Evolutionary conservation across 2,113 vertebrate species (phyloP), one percentile per base, ranked within the genome.

Genomic region (Daphoenositta chrysoptera): DNA sequence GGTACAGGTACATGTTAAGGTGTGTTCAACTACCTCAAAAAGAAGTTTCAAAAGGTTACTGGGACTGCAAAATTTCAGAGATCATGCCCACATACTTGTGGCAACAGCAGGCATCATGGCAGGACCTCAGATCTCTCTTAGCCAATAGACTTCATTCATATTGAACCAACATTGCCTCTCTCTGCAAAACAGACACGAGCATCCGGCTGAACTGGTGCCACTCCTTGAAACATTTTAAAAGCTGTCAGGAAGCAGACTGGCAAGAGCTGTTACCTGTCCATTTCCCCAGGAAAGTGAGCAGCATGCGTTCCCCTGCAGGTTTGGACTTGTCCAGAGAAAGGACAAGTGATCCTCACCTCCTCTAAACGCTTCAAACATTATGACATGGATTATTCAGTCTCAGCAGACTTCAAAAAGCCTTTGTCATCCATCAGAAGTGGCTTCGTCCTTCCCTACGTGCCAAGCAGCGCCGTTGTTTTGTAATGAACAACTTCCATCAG

Each of bases 401-500:
- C 81, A 66, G 63, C 33, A 93, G 90, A 70, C 82, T 96, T 93
- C 45, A 80, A 45, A 96, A 91, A 91, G 27, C 60, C 66, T 81
- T 83, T 76, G 71, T 77, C 88, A 69, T 88, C 91, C 68, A 71
- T 87, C 80, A 89, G 82, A 87, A 94, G 64, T 4, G 9, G 75
- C 40, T 92, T 87, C 10, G 1, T 90, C 90, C 58, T 90, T 87
- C 44, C 75, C 69, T 87, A 73, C 2, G 3, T 94, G 93, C 90
- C 94, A 94, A 80, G 76, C 44, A 53, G 42, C 23, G 69, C 65
- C 2, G 21, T 83, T 96, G 91, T 96, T 97, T 93, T 87, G 84
- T 91, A 93, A 93, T 80, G 94, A 97, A 77, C 95, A 82, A 20
- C 84, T 97, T 96, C 94, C 92, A 95, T 92, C 91, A 94, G 89